Evolutionary conservation across 2,113 vertebrate species (phyloP).

Genomic region (Chascanopsetta lugubris): DNA sequence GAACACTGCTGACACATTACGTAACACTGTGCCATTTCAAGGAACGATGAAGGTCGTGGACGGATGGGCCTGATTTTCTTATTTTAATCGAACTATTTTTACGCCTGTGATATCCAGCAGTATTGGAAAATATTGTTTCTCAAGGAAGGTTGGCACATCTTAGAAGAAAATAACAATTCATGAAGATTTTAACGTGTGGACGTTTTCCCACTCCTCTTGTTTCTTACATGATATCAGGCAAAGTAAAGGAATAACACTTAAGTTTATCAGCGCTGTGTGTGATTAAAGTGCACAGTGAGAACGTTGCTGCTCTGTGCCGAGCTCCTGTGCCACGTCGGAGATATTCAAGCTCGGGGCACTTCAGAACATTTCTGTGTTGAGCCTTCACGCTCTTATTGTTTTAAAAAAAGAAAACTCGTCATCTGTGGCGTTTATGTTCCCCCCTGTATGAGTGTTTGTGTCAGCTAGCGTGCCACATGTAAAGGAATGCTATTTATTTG

Average conservation of each 20-base stretch:
- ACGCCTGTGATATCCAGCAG: slow-evolving; percentile 1
- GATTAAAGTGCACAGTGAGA: slow-evolving; percentile 16
- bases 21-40: slow-evolving; percentile 21
- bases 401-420: slow-evolving; percentile 2
- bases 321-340: slow-evolving; percentile 22
- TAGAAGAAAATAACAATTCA: slow-evolving; percentile 4
- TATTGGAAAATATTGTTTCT: slow-evolving; percentile 16
- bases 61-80: slow-evolving; percentile 12
- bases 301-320: slow-evolving; percentile 13
- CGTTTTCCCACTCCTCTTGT: slow-evolving; percentile 7
- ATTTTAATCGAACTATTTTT: slow-evolving; percentile 33
- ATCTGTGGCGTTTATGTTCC: slow-evolving; percentile 3
- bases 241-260: slow-evolving; percentile 9
- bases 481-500: slow-evolving; percentile 73
- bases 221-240: slow-evolving; percentile 13
- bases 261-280: slow-evolving; percentile 19
- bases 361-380: slow-evolving; percentile 37
- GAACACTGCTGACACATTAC: slow-evolving; percentile 13
- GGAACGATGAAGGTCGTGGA: slow-evolving; percentile 11
- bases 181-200: slow-evolving; percentile 6
- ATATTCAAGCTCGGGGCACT: slow-evolving; percentile 37
- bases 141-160: neutral
- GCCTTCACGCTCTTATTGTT: slow-evolving; percentile 8
- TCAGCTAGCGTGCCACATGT: slow-evolving; percentile 38
- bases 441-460: slow-evolving; percentile 35